These are phyloP conservation scores for Phymorhynchus buccinoides DNA, from an alignment of 1,140 invertebrate species.

Conservation along the genomic window DNA sequence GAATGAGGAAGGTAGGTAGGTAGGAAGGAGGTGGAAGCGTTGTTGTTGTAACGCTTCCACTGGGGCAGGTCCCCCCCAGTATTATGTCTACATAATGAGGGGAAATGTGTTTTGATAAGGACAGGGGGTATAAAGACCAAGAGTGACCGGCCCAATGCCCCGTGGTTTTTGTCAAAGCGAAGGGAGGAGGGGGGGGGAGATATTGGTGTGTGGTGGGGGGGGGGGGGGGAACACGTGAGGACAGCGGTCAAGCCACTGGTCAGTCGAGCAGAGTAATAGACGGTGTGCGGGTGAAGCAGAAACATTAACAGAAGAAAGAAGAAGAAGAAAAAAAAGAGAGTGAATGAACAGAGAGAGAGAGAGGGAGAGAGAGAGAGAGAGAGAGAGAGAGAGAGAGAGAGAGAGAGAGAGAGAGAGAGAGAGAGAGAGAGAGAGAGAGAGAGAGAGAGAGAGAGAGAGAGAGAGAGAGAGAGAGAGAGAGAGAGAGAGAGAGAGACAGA, in stretches of 20 bases:
- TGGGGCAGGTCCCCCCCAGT: not conserved
- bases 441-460: not conserved
- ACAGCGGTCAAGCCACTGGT: not conserved
- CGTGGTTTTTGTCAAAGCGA: not conserved
- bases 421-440: not conserved
- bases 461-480: not conserved
- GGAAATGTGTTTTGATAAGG: not conserved
- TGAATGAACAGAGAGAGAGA: not conserved
- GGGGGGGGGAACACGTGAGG: too few relatives aligned
- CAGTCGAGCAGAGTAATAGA: not conserved
- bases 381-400: not conserved
- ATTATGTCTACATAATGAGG: not conserved
- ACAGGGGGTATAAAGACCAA: too few relatives aligned
- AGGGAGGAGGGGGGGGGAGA: not conserved
- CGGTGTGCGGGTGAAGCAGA: not conserved
- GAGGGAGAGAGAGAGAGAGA: not conserved
- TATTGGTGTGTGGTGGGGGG: too few relatives aligned
- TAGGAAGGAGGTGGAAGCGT: not conserved
- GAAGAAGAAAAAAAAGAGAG: not conserved
- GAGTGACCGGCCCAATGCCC: not conserved
- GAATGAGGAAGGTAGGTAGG: too few relatives aligned
- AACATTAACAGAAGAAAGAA: not conserved
- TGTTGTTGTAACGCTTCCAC: conserved; percentile 2
- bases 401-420: not conserved
- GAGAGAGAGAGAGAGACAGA: not conserved